Evolutionary conservation across 2,113 vertebrate species (phyloP), one percentile per base, ranked within the genome.

Genomic region (Dicerorhinus sumatrensis): DNA sequence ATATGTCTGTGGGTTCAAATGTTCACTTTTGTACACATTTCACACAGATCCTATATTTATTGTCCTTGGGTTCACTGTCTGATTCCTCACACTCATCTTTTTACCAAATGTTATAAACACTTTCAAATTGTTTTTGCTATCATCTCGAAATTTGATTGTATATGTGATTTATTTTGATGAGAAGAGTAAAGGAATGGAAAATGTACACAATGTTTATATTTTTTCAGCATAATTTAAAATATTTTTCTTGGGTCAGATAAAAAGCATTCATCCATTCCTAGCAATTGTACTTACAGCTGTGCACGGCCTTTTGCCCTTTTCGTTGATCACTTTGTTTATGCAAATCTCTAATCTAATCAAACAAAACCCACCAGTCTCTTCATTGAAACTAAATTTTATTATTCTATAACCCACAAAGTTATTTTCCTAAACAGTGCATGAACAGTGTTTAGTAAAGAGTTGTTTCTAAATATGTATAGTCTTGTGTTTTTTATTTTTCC

Each of bases 101-200:
- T 80, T 89, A 39, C 56, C 70, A 97, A 86, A 77, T 95, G 23
- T 62, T 97, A 81, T 82, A 96, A 96, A 96, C 79, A 89, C 13
- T 77, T 81, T 62, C 29, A 96, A 69, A 92, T 48, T 94, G 87
- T 76, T 94, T 96, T 91, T 91, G 14, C 60, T 93, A 79, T 80
- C 39, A 67, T 88, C 51, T 56, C 36, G 72, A 81, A 39, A 6
- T 89, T 80, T 94, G 58, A 75, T 58, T 95, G 39, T 60, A 9
- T 80, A 69, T 67, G 33, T 94, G 56, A 96, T 97, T 94, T 91
- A 96, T 91, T 81, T 85, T 93, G 73, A 70, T 93, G 69, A 62
- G n/a, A 81, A 27, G 13, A 84, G 36, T 89, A 85, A 82, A 87
- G 18, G 7, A 92, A 39, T 58, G 39, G 27, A 88, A 91, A 88